A percentile compares a stretch with the other conserved stretches of the same genome.
Conservation (phyloP, 2,797 vertebrate species). For the Miopithecus talapoin region DNA sequence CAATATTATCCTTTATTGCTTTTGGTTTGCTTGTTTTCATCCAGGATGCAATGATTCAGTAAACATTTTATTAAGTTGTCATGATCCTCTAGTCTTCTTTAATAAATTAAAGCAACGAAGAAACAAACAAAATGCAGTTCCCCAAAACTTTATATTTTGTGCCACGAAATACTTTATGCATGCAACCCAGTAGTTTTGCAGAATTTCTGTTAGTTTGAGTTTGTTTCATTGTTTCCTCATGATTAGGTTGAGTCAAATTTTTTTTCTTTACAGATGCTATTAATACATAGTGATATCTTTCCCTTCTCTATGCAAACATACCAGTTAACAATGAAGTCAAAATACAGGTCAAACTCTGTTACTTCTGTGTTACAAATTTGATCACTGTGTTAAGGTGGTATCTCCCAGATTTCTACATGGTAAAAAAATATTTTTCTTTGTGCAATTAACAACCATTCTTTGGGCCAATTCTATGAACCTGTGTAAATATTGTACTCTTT, state of each 20-base stretch:
- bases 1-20: background rate
- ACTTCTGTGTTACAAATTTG: background rate
- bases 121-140: background rate
- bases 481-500: background rate
- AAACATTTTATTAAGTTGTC: background rate
- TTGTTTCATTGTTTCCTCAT: background rate
- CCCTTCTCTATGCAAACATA: background rate
- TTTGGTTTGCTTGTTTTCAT: constrained; percentile 19
- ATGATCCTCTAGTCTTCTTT: background rate
- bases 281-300: background rate
- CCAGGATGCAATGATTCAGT: background rate
- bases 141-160: background rate
- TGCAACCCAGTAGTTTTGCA: background rate
- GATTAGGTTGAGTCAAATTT: background rate
- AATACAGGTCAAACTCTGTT: background rate
- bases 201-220: background rate
- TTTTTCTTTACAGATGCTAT: background rate
- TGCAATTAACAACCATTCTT: background rate
- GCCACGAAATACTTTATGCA: background rate
- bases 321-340: background rate
- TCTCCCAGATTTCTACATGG: background rate
- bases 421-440: background rate
- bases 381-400: background rate
- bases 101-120: background rate
- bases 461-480: background rate